These are phyloP conservation scores for Chromoteleia sp. DNA, from an alignment of 2,888 invertebrate genomes.

Conservation along the genomic window DNA sequence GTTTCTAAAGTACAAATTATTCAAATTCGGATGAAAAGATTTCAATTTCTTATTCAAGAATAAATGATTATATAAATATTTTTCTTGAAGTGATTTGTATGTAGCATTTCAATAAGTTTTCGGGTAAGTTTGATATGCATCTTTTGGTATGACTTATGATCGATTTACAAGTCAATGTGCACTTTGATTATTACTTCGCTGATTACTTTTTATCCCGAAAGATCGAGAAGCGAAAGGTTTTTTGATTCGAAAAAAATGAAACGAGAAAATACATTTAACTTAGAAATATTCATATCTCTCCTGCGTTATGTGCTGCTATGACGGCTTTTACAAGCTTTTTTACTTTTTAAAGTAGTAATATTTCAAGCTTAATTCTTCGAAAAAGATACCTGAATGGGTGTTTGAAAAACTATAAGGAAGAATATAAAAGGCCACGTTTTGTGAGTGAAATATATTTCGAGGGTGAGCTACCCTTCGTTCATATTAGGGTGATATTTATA, in stretches of 20 bases:
- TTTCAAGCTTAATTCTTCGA: slow-evolving; percentile 46
- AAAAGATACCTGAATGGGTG: slow-evolving; percentile 38
- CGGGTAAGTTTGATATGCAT: slow-evolving; percentile 5
- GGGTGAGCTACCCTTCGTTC: slow-evolving; percentile 8
- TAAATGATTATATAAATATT: neutral
- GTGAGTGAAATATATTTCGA: slow-evolving; percentile 1
- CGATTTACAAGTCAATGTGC: slow-evolving; percentile 24
- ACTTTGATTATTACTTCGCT: neutral
- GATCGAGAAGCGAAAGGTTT: slow-evolving; percentile 3
- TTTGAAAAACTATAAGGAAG: slow-evolving; percentile 55
- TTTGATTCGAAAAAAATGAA: slow-evolving; percentile 2
- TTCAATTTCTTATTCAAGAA: too few relatives aligned
- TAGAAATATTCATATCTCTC: slow-evolving; percentile 19
- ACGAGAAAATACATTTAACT: neutral
- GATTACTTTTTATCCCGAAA: neutral
- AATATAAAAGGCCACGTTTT: slow-evolving; percentile 34
- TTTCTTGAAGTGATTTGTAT: slow-evolving; percentile 1
- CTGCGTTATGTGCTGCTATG: neutral
- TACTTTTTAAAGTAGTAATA: slow-evolving; percentile 37
- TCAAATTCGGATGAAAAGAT: too few relatives aligned
- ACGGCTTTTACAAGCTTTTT: slow-evolving; percentile 37
- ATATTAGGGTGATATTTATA: slow-evolving; percentile 28
- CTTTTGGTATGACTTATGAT: neutral
- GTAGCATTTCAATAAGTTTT: too few relatives aligned
- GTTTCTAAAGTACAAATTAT: too few relatives aligned